Conservation (phyloP, 2,888 invertebrate species). For the Caenorhabditis zanzibari region DNA sequence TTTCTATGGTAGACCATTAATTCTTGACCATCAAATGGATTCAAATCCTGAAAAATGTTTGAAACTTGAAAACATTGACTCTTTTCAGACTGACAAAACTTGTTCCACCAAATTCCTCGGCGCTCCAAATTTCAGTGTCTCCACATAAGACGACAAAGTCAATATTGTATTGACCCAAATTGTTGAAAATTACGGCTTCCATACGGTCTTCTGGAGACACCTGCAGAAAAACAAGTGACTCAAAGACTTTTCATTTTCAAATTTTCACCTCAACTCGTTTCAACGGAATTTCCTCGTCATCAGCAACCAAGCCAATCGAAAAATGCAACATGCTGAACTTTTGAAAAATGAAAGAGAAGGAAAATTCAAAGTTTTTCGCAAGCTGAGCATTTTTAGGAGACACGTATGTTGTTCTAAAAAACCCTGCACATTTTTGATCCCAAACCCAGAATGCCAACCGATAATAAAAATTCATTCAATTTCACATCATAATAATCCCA, state of each 20-base stretch:
- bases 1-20: slow-evolving; percentile 39
- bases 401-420: background rate
- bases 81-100: slow-evolving; percentile 15
- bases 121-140: slow-evolving; percentile 43
- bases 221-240: too few species aligned
- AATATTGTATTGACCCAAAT: slow-evolving; percentile 14
- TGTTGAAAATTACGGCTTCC: slow-evolving; percentile 39
- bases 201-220: slow-evolving; percentile 19
- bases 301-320: slow-evolving; percentile 24
- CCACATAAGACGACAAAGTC: slow-evolving; percentile 51
- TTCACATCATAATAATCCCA: too few species aligned
- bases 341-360: background rate
- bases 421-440: too few species aligned
- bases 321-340: background rate
- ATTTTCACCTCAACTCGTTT: slow-evolving; percentile 6
- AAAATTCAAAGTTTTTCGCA: background rate
- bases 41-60: slow-evolving; percentile 23
- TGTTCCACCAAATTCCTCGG: slow-evolving; percentile 2
- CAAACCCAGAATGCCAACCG: too few species aligned
- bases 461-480: too few species aligned
- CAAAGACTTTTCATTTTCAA: too few species aligned
- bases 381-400: background rate
- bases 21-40: slow-evolving; percentile 4
- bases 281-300: slow-evolving; percentile 29
- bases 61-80: background rate